Conservation (phyloP, 2,113 vertebrate species). For the Anser cygnoides region DNA sequence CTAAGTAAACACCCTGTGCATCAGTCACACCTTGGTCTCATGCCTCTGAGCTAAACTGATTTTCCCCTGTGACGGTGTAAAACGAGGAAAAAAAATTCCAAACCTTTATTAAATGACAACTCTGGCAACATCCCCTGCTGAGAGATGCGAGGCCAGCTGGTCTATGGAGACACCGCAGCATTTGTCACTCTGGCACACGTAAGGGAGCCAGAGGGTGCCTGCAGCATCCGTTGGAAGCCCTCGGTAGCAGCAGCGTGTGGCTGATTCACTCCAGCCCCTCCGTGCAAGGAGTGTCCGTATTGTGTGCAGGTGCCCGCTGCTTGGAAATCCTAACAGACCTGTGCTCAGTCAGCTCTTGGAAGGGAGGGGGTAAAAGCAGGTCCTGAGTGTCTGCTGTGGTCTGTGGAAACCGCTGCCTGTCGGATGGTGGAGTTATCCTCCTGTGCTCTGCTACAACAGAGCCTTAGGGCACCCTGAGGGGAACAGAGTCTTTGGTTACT, state of each 20-base stretch:
- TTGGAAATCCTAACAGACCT: background rate
- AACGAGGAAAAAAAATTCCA: background rate
- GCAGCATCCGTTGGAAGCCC: background rate
- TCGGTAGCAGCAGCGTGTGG: background rate
- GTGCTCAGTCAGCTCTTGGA: background rate
- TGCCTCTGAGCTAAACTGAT: background rate
- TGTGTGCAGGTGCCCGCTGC: fast-evolving
- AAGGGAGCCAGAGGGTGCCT: background rate
- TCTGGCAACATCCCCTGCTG: background rate
- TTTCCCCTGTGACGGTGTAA: background rate
- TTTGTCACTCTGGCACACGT: background rate
- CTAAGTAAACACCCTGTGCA: constrained; percentile 7
- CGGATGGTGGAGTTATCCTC: constrained; percentile 25
- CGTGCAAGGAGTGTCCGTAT: background rate
- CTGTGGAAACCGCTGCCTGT: background rate
- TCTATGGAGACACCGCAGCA: background rate
- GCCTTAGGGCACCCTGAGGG: constrained; percentile 5
- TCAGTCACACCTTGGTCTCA: background rate
- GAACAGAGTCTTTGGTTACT: background rate
- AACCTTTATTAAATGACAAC: background rate
- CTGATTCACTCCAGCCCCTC: background rate
- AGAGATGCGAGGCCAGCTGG: background rate
- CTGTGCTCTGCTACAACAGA: background rate
- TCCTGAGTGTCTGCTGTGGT: constrained; percentile 7
- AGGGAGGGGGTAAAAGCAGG: constrained; percentile 1